These are phyloP conservation scores for Oopsacas minuta DNA, from an alignment of 37 sponge, comb jelly and placozoan genomes.

Conservation along the genomic window DNA sequence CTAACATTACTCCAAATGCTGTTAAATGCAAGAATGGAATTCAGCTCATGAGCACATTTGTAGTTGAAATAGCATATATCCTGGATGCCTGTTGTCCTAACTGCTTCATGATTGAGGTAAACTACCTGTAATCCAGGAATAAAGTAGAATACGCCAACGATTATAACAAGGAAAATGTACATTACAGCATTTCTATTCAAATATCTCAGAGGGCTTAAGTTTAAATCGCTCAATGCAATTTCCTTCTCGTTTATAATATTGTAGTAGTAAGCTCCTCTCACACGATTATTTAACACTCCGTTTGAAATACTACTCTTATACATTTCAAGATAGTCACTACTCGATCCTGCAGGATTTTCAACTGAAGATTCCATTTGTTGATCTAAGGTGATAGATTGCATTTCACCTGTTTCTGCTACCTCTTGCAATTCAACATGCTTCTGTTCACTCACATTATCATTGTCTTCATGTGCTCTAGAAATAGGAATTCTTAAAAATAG, in stretches of 20 bases:
- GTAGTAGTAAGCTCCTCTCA: background rate
- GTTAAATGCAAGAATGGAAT: background rate
- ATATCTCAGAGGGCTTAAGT: background rate
- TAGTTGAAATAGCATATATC: conserved; percentile 9
- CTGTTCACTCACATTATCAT: too few relatives aligned
- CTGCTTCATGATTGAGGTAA: background rate
- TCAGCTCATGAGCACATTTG: background rate
- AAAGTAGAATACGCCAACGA: conserved; percentile 11
- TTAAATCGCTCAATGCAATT: background rate
- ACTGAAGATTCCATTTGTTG: too few relatives aligned
- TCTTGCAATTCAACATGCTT: too few relatives aligned
- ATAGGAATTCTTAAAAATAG: too few relatives aligned
- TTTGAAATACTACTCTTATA: too few relatives aligned
- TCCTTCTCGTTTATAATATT: background rate
- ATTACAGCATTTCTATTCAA: background rate
- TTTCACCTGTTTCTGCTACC: too few relatives aligned
- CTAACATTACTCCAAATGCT: background rate
- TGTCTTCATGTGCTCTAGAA: too few relatives aligned
- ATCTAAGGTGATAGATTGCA: too few relatives aligned
- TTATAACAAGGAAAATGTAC: background rate
- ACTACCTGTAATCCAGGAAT: background rate
- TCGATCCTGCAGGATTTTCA: too few relatives aligned
- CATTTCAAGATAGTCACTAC: too few relatives aligned
- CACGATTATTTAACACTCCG: too few relatives aligned
- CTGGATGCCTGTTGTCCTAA: background rate